Evolutionary conservation across 2,113 vertebrate species (phyloP).

Genomic region (Sisor rabdophorus): DNA sequence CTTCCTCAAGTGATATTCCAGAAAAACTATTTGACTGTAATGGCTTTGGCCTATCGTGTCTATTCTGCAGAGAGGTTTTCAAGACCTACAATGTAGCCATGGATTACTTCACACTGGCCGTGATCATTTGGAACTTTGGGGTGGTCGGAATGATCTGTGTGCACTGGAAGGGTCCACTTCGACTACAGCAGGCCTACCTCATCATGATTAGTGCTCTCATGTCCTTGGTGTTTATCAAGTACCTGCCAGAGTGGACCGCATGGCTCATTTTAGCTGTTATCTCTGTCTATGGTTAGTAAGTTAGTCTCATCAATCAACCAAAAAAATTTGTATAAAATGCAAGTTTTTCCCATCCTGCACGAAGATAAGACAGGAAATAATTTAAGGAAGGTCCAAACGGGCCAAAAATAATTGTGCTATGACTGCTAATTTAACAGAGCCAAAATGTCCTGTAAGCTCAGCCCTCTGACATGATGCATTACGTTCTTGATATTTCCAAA

Average conservation of each 20-base stretch:
- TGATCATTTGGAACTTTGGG: constrained; percentile 96
- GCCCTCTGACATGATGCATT: constrained; percentile 4
- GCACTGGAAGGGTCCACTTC: constrained; percentile 95
- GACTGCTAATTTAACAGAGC: neutral
- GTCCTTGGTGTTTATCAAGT: constrained; percentile 98
- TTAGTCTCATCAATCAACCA: neutral
- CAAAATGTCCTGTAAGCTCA: neutral
- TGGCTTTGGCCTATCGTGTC: neutral
- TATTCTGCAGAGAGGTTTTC: constrained; percentile 83
- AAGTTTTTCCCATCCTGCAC: neutral
- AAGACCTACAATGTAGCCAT: constrained; percentile 98
- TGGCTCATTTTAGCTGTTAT: constrained; percentile 98
- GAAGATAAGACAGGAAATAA: constrained; percentile 4
- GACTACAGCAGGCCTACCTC: constrained; percentile 96
- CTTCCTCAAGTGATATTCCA: neutral
- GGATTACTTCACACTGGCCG: constrained; percentile 87
- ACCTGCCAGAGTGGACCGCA: constrained; percentile 96
- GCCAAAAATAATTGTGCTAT: neutral
- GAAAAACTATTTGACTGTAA: neutral
- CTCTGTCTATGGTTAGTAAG: constrained; percentile 90
- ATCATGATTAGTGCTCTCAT: constrained; percentile 99
- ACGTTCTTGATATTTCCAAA: neutral
- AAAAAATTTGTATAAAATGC: no score
- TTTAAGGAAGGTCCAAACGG: neutral
- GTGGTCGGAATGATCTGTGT: constrained; percentile 98